These are phyloP conservation scores for Drosophila fungiperda DNA, from an alignment of 2,888 invertebrate genomes.

Conservation along the genomic window DNA sequence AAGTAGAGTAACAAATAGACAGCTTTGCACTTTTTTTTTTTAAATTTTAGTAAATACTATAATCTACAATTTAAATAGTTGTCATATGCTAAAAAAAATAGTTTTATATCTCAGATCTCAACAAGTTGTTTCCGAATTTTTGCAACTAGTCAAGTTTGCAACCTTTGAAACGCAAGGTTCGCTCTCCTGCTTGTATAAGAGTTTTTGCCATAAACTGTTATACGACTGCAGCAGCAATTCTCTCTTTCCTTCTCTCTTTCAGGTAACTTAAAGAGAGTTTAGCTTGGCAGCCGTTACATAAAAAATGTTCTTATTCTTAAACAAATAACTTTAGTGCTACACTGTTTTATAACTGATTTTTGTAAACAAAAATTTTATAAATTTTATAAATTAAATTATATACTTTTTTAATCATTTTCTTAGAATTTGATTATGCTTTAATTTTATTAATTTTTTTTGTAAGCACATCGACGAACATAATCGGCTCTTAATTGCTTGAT, in stretches of 20 bases:
- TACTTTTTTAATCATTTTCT: neutral
- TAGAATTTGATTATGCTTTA: neutral
- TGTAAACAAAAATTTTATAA: neutral
- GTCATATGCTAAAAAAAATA: neutral
- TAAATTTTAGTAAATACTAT: neutral
- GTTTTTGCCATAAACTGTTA: constrained; percentile 45
- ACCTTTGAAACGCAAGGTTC: constrained; percentile 29
- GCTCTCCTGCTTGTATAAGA: constrained; percentile 53
- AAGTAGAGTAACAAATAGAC: neutral
- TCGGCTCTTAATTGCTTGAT: neutral
- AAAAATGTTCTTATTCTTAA: neutral
- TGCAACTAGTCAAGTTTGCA: constrained; percentile 51
- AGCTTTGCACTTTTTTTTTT: neutral
- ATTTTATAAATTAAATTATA: neutral
- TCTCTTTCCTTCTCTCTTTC: constrained; percentile 41
- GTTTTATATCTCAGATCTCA: constrained; percentile 27
- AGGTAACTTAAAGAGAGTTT: constrained; percentile 7
- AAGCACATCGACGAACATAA: neutral
- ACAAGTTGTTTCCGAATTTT: constrained; percentile 68
- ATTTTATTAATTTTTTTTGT: neutral
- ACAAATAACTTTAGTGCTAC: constrained; percentile 7
- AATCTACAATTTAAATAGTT: neutral
- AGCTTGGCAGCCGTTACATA: neutral
- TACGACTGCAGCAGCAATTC: constrained; percentile 24
- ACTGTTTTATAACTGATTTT: neutral